Evolutionary conservation across 2,797 vertebrate species (phyloP).

Genomic region (Lepilemur ruficaudatus): DNA sequence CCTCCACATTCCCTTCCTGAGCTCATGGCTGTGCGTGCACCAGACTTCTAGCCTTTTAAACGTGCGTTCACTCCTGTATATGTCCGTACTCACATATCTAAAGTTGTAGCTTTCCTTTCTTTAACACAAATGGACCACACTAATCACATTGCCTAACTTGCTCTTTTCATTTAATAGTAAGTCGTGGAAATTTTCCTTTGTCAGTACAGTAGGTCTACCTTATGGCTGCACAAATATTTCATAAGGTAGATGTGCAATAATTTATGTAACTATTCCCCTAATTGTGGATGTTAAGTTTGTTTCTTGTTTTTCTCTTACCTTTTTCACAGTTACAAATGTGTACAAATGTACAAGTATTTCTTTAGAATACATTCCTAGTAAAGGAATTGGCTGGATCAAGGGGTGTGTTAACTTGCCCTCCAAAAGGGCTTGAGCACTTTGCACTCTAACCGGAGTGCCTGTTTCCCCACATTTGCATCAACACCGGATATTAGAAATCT

Average conservation of each 20-base stretch:
- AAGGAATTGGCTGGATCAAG: neutral
- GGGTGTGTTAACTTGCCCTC: fast-evolving
- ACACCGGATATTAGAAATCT: fast-evolving
- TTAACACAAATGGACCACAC: neutral
- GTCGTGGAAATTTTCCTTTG: neutral
- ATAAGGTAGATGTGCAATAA: neutral
- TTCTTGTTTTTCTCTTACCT: neutral
- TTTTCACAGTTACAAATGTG: neutral
- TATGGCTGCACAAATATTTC: neutral
- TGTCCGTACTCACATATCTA: neutral
- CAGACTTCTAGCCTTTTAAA: neutral
- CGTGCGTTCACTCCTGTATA: neutral
- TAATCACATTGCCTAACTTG: neutral
- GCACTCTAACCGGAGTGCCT: neutral
- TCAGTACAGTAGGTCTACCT: neutral
- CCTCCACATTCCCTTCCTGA: neutral
- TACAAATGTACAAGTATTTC: neutral
- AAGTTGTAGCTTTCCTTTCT: neutral
- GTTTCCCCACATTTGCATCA: fast-evolving
- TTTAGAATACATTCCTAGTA: neutral
- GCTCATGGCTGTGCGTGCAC: neutral
- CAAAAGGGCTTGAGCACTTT: neutral
- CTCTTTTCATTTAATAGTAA: neutral
- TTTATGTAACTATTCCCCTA: neutral
- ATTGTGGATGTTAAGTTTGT: neutral